phyloP scores from a whole-genome alignment of 2,797 vertebrate species.

The Hephaestus fuliginosus region DNA sequence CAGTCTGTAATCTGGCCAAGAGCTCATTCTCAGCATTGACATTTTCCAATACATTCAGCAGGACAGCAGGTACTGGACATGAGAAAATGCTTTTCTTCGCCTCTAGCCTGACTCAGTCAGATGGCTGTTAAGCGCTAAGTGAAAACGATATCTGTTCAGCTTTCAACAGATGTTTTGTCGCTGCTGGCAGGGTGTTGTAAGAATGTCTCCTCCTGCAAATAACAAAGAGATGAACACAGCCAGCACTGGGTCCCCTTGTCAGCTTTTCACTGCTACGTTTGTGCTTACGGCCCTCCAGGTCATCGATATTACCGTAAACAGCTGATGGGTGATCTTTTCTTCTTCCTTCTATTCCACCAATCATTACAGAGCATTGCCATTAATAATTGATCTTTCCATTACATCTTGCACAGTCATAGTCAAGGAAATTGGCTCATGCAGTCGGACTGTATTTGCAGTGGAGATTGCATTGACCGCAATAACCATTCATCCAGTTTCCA shows the following conservation, averaged over 20 bases:
- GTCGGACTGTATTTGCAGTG: slow-evolving; percentile 4
- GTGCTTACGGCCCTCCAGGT: not conserved
- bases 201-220: slow-evolving; percentile 9
- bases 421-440: slow-evolving; percentile 6
- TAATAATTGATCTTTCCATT: slow-evolving; percentile 42
- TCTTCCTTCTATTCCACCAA: not conserved
- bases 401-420: slow-evolving; percentile 23
- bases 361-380: not conserved
- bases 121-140: not conserved
- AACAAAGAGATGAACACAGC: not conserved
- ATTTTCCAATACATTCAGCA: slow-evolving; percentile 22
- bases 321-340: not conserved
- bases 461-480: slow-evolving; percentile 15
- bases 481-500: slow-evolving; percentile 12
- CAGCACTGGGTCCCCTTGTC: not conserved
- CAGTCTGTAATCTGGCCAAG: slow-evolving; percentile 41
- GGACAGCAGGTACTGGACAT: slow-evolving; percentile 15
- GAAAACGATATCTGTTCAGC: slow-evolving; percentile 8
- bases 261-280: not conserved
- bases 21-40: slow-evolving; percentile 43
- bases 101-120: not conserved
- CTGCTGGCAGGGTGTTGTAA: slow-evolving; percentile 4
- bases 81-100: slow-evolving; percentile 14
- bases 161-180: slow-evolving; percentile 16
- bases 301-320: not conserved